Evolutionary conservation across 1,140 invertebrate species (phyloP).

Genomic region (Drosophila repleta): DNA sequence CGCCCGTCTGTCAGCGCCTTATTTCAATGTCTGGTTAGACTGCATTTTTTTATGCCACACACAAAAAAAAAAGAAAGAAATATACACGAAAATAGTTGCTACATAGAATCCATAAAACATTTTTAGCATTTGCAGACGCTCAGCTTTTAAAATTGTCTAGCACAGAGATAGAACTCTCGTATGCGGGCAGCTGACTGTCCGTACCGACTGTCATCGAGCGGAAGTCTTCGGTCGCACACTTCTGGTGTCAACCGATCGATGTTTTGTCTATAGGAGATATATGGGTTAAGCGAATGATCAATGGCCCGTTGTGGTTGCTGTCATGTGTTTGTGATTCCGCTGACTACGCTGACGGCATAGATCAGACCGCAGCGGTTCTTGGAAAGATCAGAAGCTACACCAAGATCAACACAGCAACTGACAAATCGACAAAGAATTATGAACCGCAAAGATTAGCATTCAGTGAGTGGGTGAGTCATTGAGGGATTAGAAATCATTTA

Average conservation of each 20-base stretch:
- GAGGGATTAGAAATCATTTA: not conserved
- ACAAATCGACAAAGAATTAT: constrained; percentile 26
- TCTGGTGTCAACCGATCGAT: constrained; percentile 31
- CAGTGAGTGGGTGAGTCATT: not conserved
- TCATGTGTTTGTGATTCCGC: not conserved
- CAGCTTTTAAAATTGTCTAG: constrained; percentile 40
- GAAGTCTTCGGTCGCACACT: constrained; percentile 13
- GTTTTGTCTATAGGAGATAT: constrained; percentile 23
- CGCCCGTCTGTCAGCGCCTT: constrained; percentile 24
- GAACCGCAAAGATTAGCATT: constrained; percentile 1
- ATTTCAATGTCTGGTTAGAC: constrained; percentile 47
- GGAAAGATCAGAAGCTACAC: constrained; percentile 35
- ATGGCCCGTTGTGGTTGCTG: constrained; percentile 10
- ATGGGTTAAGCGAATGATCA: constrained; percentile 41
- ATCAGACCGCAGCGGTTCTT: constrained; percentile 12
- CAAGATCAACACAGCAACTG: constrained; percentile 8
- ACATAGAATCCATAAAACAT: constrained; percentile 52
- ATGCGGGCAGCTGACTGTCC: constrained; percentile 45
- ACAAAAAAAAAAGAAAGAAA: not conserved
- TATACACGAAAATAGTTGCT: constrained; percentile 26
- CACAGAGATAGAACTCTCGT: constrained; percentile 12
- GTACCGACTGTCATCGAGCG: constrained; percentile 26
- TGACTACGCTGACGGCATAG: constrained; percentile 10
- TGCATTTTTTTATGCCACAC: constrained; percentile 46
- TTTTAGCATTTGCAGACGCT: constrained; percentile 55